phyloP scores from a whole-genome alignment of 1,140 invertebrate species.

The Philopotamus ludificatus region DNA sequence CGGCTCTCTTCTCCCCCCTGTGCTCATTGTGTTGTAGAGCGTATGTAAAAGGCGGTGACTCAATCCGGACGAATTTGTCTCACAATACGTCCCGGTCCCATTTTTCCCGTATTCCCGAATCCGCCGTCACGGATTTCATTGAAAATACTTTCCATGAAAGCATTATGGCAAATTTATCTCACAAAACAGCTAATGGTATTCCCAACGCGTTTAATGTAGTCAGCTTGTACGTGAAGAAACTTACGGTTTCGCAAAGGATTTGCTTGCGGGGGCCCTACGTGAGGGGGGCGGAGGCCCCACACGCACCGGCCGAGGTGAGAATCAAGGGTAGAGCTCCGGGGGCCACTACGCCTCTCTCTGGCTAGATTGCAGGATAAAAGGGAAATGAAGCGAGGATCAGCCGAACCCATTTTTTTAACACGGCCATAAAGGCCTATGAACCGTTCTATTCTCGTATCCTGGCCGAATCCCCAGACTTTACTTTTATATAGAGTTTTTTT shows the following conservation, averaged over 20 bases:
- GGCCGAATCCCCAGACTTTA: background rate
- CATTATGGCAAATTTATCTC: conserved; percentile 42
- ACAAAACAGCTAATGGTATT: conserved; percentile 41
- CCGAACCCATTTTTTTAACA: conserved; percentile 15
- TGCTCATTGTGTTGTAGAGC: background rate
- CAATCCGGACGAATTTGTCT: conserved; percentile 6
- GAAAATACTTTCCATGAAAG: conserved; percentile 41
- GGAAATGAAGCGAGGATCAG: conserved; percentile 23
- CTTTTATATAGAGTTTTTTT: background rate
- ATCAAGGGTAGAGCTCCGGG: conserved; percentile 14
- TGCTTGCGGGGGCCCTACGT: conserved; percentile 16
- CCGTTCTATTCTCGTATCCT: conserved; percentile 10
- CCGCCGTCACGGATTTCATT: conserved; percentile 32
- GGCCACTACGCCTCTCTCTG: conserved; percentile 1
- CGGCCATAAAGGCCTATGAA: conserved; percentile 3
- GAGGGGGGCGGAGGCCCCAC: conserved; percentile 8
- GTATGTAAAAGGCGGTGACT: background rate
- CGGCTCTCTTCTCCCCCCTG: too few relatives aligned
- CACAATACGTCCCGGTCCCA: conserved; percentile 14
- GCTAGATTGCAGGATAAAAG: conserved; percentile 22
- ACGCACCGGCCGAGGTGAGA: conserved; percentile 18
- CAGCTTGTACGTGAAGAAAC: conserved; percentile 40
- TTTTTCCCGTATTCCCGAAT: conserved; percentile 26
- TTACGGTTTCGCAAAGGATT: conserved; percentile 38
- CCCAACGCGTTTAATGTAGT: conserved; percentile 42